Conservation (phyloP, 2,113 vertebrate genomes). For the Daubentonia madagascariensis region DNA sequence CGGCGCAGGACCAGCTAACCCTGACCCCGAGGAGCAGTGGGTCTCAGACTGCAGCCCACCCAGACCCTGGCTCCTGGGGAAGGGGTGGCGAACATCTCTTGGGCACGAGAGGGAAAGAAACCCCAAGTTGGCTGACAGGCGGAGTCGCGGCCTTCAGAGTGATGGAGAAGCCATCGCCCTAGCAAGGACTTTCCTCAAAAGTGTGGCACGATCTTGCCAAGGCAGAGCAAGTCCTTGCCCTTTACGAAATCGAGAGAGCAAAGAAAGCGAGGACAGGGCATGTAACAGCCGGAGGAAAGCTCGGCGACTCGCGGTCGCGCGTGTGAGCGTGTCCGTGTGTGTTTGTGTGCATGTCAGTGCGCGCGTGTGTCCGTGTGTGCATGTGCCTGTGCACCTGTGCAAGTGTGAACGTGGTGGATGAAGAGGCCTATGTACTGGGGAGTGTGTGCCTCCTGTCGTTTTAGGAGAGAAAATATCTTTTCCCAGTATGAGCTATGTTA, state of each 20-base stretch:
- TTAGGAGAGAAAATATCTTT: not conserved
- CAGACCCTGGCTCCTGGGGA: rapidly evolving
- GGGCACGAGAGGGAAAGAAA: rapidly evolving
- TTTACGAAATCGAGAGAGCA: not conserved
- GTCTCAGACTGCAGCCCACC: not conserved
- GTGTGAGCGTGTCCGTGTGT: not conserved
- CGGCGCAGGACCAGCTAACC: not conserved
- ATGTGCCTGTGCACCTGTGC: not conserved
- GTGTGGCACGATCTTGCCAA: not conserved
- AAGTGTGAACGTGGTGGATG: not conserved
- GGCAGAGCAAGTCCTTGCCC: not conserved
- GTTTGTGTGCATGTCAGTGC: not conserved
- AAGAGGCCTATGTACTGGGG: rapidly evolving
- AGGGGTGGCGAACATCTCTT: not conserved
- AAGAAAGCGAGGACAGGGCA: not conserved
- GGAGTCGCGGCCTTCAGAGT: not conserved
- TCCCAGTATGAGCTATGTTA: not conserved
- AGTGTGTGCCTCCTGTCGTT: not conserved
- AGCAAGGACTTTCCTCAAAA: not conserved
- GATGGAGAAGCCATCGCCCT: not conserved
- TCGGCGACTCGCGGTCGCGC: rapidly evolving
- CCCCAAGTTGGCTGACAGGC: rapidly evolving
- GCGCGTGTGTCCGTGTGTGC: not conserved
- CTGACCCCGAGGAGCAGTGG: rapidly evolving
- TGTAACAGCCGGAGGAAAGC: not conserved